Evolutionary conservation across 2,113 vertebrate species (phyloP), one percentile per base, ranked within the genome.

Genomic region (Callionymus lyra): DNA sequence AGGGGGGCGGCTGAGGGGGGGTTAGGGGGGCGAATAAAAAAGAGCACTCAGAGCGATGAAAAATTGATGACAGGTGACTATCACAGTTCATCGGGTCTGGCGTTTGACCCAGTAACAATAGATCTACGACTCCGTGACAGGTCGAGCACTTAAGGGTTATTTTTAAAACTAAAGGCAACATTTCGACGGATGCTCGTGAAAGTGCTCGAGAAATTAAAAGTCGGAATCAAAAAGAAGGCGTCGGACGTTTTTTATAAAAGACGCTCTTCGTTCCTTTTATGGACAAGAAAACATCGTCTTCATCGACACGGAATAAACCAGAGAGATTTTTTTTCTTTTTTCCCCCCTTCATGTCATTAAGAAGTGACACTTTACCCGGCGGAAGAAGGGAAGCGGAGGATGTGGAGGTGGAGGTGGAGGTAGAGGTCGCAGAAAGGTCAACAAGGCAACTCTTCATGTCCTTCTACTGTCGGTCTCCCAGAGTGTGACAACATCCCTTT

Each of bases 231-330:
- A 13, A 15, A 9, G 36, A 13, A 38, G 13, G 10, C 15, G 15
- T 16, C n/a, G 12, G 2, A 34, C 12, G 12, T 33, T 18, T 47
- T 38, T 31, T n/a, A n/a, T n/a, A n/a, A n/a, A n/a, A n/a, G n/a
- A n/a, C n/a, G n/a, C n/a, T n/a, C n/a, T n/a, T n/a, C n/a, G n/a
- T n/a, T n/a, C 10, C 8, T 10, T 31, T 41, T 12, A 6, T 31
- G 9, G 6, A 2, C 15, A 40, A 53, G 59, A 62, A 50, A 37
- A 45, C 57, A 66, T 36, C 15, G 63, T 44, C 55, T 47, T 18
- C 19, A 56, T 15, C 66, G 71, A 76, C 74, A 59, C 60, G 59
- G 64, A 71, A 62, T 68, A 68, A 61, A 65, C 43, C 15, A 42
- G 47, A 11, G 14, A 15, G 14, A 11, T 34, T 53, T 16, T 57